Percentiles rank a stretch among this genome's conserved stretches.
These are phyloP conservation scores for Cataglyphis hispanica DNA, from an alignment of 1,140 invertebrate genomes.

Conservation along the genomic window DNA sequence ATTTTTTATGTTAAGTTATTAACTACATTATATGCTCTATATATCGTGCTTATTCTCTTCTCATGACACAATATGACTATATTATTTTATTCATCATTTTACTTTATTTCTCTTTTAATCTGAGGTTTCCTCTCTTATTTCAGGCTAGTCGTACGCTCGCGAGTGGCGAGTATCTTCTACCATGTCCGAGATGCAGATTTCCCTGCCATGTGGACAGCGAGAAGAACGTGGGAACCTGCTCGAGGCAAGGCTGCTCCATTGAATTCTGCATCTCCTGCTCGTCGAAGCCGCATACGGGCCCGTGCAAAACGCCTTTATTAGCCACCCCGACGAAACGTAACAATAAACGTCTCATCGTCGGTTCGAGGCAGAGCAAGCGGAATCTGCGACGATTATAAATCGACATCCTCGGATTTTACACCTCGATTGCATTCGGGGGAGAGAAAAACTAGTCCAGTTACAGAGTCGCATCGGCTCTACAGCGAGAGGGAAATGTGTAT, in stretches of 20 bases:
- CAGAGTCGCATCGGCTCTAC: not conserved
- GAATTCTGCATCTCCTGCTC: conserved; percentile 84
- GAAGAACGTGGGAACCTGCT: conserved; percentile 82
- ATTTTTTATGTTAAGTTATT: too few relatives aligned
- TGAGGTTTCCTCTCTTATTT: conserved; percentile 64
- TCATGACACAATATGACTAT: too few relatives aligned
- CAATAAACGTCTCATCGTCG: conserved; percentile 80
- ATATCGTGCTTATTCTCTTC: too few relatives aligned
- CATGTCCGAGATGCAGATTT: conserved; percentile 84
- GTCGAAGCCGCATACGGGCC: conserved; percentile 80
- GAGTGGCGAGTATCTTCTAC: conserved; percentile 80
- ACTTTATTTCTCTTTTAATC: not conserved
- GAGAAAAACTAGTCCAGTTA: conserved; percentile 47
- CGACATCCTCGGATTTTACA: not conserved
- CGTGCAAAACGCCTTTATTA: conserved; percentile 83
- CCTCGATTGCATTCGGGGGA: not conserved
- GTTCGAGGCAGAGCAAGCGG: conserved; percentile 83
- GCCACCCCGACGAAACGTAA: conserved; percentile 84
- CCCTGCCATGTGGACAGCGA: conserved; percentile 82
- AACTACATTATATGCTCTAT: too few relatives aligned
- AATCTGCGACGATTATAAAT: conserved; percentile 81
- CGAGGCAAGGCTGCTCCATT: conserved; percentile 81
- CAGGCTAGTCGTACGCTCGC: conserved; percentile 83
- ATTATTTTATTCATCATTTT: too few relatives aligned
- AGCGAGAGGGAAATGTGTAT: conserved; percentile 8